A percentile compares a stretch with the other conserved stretches of the same genome.
These are phyloP conservation scores for Actenoides lindsayi DNA, from an alignment of 2,113 vertebrate species.

Conservation along the genomic window DNA sequence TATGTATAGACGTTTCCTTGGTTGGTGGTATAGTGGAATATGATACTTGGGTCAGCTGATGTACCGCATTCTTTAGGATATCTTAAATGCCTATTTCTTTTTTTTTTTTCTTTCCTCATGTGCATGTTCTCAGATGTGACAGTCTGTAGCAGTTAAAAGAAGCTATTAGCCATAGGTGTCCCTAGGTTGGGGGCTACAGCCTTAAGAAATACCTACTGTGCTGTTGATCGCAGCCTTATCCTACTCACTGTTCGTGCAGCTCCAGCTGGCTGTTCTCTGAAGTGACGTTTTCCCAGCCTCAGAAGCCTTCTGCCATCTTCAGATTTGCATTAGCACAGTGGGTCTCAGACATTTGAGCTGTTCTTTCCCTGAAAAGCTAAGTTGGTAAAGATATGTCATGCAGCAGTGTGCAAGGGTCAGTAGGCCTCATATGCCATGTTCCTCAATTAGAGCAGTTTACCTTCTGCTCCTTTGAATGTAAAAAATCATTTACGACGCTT, in stretches of 20 bases:
- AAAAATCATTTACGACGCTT: background rate
- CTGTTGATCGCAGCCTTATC: background rate
- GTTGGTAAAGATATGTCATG: background rate
- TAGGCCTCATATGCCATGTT: background rate
- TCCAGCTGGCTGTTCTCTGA: background rate
- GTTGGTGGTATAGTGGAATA: background rate
- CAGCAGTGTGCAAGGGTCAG: background rate
- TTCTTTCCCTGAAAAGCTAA: background rate
- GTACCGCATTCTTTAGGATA: background rate
- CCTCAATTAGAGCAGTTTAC: background rate
- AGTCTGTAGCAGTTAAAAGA: background rate
- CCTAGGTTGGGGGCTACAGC: background rate
- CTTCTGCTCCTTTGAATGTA: background rate
- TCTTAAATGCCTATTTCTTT: background rate
- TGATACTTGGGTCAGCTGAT: background rate
- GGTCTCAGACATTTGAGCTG: background rate
- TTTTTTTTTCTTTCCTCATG: background rate
- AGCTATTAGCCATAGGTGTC: background rate
- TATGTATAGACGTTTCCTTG: background rate
- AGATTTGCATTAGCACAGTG: background rate
- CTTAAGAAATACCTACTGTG: background rate
- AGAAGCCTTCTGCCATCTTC: background rate
- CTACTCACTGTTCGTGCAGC: rapidly evolving
- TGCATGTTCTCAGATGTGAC: background rate
- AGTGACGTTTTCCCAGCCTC: background rate